Percentiles rank a stretch among this genome's conserved stretches.
Evolutionary conservation across 2,113 vertebrate genomes (phyloP).

Genomic region (Paramisgurnus dabryanus): DNA sequence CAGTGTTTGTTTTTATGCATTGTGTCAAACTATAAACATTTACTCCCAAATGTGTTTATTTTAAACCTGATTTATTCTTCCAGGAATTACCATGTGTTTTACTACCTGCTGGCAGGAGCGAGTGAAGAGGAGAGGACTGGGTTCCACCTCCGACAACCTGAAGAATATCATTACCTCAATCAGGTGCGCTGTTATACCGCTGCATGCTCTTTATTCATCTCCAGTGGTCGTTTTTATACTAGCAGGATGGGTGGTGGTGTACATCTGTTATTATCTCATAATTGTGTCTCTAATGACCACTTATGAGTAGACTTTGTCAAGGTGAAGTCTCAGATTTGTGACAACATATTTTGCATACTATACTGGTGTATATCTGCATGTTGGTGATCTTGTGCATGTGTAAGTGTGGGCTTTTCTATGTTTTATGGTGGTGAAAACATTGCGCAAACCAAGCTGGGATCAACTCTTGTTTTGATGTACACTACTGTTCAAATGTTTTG

Average conservation of each 20-base stretch:
- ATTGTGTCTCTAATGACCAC: not conserved
- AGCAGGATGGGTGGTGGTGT: not conserved
- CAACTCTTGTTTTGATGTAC: too few relatives aligned
- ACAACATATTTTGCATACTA: not conserved
- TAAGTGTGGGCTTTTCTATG: too few relatives aligned
- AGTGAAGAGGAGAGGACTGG: slow-evolving; percentile 90
- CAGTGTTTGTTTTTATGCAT: too few relatives aligned
- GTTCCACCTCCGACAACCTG: slow-evolving; percentile 93
- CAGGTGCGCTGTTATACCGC: slow-evolving; percentile 78
- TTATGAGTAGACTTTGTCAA: slow-evolving; percentile 1
- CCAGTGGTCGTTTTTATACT: not conserved
- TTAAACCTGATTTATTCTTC: slow-evolving; percentile 34
- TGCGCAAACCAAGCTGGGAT: too few relatives aligned
- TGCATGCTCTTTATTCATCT: not conserved
- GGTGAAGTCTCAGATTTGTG: not conserved
- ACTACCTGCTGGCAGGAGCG: slow-evolving; percentile 97
- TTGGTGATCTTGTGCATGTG: too few relatives aligned
- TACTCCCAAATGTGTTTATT: not conserved
- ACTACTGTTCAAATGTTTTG: too few relatives aligned
- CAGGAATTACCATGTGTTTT: slow-evolving; percentile 99
- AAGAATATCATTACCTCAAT: slow-evolving; percentile 98
- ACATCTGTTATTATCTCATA: not conserved
- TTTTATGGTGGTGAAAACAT: too few relatives aligned
- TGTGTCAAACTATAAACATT: not conserved
- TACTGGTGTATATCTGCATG: too few relatives aligned